Evolutionary conservation across 2,113 vertebrate species (phyloP), one percentile per base, ranked within the genome.

Genomic region (Galeopterus variegatus): DNA sequence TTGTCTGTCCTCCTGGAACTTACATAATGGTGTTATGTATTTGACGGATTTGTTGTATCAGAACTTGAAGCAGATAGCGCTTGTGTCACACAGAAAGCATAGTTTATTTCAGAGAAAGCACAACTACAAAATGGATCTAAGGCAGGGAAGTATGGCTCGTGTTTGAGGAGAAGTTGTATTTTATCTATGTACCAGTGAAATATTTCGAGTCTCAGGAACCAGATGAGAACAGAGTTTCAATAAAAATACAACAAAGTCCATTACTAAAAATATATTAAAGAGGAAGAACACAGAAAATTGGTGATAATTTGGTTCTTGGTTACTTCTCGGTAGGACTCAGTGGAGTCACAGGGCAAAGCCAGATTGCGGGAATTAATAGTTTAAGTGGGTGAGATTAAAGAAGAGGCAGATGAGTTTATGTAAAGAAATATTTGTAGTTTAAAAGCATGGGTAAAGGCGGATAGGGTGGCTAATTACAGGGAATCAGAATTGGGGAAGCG

Each of bases 201-300:
- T 64, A 82, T 94, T 93, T 91, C 89, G 8, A 52, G 5, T 94
- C 45, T 94, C 14, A 75, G n/a, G 88, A 96, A 92, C 17, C 31
- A 48, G 58, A 11, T 62, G 36, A 94, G 41, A 88, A 80, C 24
- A 84, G 69, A 62, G 15, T 83, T 95, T 84, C 36, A 83, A 72
- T 21, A 58, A 73, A 36, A 12, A 60, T 73, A 54, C 3, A 80
- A 81, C 23, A 81, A 92, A 95, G 83, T 88, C 3, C 2, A 54
- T 64, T 90, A 80, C 17, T 6, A 24, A 77, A 79, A 69, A 67
- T 0, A 52, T 67, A 45, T 86, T 36, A 90, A 50, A 7, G 69
- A 92, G 45, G 36, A 92, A 33, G 31, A 64, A 96, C 95, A 64
- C 4, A 80, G 52, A 81, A 58, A 83, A 50, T 41, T 41, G 50